A percentile compares a stretch with the other conserved stretches of the same genome.
These are phyloP conservation scores for Sthenelais limicola DNA, from an alignment of 2,888 invertebrate genomes.

Conservation along the genomic window DNA sequence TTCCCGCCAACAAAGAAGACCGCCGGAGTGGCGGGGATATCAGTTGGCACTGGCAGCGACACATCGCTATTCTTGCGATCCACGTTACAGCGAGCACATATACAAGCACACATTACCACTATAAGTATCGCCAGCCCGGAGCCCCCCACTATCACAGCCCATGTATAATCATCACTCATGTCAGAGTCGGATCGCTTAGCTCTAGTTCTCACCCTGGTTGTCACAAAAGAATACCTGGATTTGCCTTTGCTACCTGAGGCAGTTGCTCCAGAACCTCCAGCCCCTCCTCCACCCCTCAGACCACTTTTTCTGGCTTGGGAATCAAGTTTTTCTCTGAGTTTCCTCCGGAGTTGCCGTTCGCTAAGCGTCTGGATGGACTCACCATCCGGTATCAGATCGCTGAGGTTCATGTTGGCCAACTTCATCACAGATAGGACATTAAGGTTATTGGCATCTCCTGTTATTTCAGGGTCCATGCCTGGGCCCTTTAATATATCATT, in stretches of 20 bases:
- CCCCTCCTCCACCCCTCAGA: too few species aligned
- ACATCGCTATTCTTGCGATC: constrained; percentile 5
- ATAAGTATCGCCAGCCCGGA: constrained; percentile 27
- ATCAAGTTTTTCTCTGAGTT: constrained; percentile 1
- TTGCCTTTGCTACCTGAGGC: not conserved
- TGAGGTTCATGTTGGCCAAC: constrained; percentile 13
- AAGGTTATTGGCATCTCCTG: constrained; percentile 24
- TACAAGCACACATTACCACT: constrained; percentile 27
- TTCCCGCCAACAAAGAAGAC: constrained; percentile 31
- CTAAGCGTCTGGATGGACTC: not conserved
- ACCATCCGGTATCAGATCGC: not conserved
- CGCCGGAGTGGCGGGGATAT: constrained; percentile 16
- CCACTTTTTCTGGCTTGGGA: too few species aligned
- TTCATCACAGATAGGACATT: constrained; percentile 19
- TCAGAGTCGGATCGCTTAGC: constrained; percentile 29
- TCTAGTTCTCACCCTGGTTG: constrained; percentile 12
- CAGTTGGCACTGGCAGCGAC: constrained; percentile 1
- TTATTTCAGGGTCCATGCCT: constrained; percentile 24
- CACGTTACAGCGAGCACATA: constrained; percentile 27
- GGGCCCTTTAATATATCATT: constrained; percentile 21
- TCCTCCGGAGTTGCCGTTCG: constrained; percentile 27
- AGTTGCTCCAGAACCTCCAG: not conserved
- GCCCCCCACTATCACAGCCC: constrained; percentile 32
- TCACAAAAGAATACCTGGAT: constrained; percentile 23
- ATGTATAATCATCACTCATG: constrained; percentile 23